Evolutionary conservation across 2,888 invertebrate genomes (phyloP).

Genomic region (Ectemnius continuus): DNA sequence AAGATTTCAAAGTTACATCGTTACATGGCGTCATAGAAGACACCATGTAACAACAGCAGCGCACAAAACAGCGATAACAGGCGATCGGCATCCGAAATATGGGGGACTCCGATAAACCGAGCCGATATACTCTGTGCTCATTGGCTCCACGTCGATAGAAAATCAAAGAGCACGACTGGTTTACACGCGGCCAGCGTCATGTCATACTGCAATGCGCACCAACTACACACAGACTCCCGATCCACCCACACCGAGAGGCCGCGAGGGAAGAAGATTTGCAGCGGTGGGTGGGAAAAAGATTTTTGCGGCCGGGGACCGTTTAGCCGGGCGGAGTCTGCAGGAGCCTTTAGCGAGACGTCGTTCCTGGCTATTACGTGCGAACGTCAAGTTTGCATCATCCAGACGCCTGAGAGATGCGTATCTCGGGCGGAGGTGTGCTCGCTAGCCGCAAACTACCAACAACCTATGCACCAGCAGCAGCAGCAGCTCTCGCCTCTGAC

Average conservation of each 20-base stretch:
- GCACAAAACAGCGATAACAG: no score
- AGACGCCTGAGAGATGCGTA: background rate
- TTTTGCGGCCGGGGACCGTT: slow-evolving; percentile 30
- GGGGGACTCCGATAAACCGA: slow-evolving; percentile 15
- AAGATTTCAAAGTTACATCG: no score
- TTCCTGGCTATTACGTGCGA: slow-evolving; percentile 3
- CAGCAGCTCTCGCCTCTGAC: background rate
- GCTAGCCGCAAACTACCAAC: background rate
- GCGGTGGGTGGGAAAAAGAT: slow-evolving; percentile 48
- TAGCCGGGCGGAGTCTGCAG: background rate
- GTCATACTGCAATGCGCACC: slow-evolving; percentile 53
- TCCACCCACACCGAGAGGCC: no score
- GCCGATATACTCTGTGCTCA: background rate
- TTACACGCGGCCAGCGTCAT: slow-evolving; percentile 40
- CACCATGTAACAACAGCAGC: no score
- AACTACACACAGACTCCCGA: slow-evolving; percentile 21
- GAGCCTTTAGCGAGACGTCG: slow-evolving; percentile 5
- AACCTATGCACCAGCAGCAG: background rate
- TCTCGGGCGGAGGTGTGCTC: background rate
- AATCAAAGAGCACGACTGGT: slow-evolving; percentile 41
- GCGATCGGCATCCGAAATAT: no score
- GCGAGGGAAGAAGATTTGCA: slow-evolving; percentile 42
- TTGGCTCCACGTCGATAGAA: slow-evolving; percentile 15
- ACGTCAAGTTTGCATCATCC: background rate
- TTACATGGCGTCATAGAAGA: no score